Percentiles rank a stretch among this genome's conserved stretches.
phyloP scores from a whole-genome alignment of 2,113 vertebrate genomes.

The Xiphorhynchus elegans region DNA sequence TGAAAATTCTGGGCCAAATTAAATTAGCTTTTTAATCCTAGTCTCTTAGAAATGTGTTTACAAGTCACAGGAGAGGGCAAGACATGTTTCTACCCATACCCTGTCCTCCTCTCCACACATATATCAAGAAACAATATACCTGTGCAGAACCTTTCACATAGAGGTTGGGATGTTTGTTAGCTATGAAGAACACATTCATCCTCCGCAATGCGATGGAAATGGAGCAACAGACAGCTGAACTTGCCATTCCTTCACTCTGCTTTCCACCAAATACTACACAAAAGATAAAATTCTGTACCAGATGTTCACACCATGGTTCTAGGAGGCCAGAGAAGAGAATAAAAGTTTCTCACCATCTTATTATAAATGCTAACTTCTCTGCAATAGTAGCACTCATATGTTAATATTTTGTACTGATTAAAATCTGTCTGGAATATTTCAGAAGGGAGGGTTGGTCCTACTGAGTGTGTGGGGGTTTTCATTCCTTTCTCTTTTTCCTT shows the following conservation, averaged over 20 bases:
- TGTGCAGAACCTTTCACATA: not conserved
- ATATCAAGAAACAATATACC: not conserved
- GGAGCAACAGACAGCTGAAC: not conserved
- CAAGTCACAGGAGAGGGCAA: not conserved
- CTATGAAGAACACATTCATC: not conserved
- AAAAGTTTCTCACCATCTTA: not conserved
- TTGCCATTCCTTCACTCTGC: not conserved
- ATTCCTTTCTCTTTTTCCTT: constrained; percentile 2
- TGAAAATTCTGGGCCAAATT: not conserved
- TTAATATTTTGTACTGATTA: not conserved
- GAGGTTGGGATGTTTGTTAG: not conserved
- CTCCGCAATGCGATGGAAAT: not conserved
- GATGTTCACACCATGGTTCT: not conserved
- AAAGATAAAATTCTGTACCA: not conserved
- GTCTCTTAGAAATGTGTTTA: not conserved
- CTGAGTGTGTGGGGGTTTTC: not conserved
- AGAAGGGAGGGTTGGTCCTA: not conserved
- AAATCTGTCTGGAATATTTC: constrained; percentile 2
- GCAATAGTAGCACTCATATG: not conserved
- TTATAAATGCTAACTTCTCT: not conserved
- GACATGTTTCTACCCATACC: not conserved
- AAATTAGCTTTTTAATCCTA: not conserved
- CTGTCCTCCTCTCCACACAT: not conserved
- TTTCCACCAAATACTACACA: not conserved
- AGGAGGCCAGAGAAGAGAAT: not conserved